These are phyloP conservation scores for Leptinotarsa defecta DNA, from an alignment of 1,140 invertebrate genomes.

Conservation along the genomic window DNA sequence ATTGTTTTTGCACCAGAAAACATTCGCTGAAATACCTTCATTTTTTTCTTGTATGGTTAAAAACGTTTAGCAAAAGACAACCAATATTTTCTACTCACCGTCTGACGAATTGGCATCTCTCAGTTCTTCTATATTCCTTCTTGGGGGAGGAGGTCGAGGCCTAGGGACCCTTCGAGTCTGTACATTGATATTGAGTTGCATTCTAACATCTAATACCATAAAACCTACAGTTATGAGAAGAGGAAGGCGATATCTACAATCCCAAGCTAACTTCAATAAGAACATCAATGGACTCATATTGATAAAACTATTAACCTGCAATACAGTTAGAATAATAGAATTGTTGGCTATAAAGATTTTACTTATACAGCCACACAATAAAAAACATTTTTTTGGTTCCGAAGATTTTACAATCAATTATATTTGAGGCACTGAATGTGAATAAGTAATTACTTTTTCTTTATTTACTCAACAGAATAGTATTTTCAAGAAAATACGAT, in stretches of 20 bases:
- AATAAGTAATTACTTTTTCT: too few species aligned
- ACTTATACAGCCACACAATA: too few species aligned
- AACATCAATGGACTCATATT: constrained; percentile 56
- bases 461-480: too few species aligned
- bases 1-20: neutral
- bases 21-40: neutral
- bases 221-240: constrained; percentile 59
- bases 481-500: too few species aligned
- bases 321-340: too few species aligned
- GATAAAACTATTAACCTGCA: too few species aligned
- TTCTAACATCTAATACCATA: constrained; percentile 59
- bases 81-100: constrained; percentile 12
- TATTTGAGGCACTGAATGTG: too few species aligned
- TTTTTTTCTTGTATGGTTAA: neutral
- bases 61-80: neutral
- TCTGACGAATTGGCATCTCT: constrained; percentile 11
- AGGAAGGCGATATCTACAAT: constrained; percentile 58
- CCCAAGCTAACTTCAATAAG: constrained; percentile 60
- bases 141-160: constrained; percentile 19
- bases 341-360: too few species aligned
- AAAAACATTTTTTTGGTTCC: too few species aligned
- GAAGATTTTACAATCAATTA: too few species aligned
- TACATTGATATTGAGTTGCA: constrained; percentile 61
- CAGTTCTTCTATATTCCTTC: constrained; percentile 4
- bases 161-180: constrained; percentile 49